A percentile compares a stretch with the other conserved stretches of the same genome.
These are phyloP conservation scores for Araneus ventricosus DNA, from an alignment of 1,140 invertebrate genomes.

Conservation along the genomic window DNA sequence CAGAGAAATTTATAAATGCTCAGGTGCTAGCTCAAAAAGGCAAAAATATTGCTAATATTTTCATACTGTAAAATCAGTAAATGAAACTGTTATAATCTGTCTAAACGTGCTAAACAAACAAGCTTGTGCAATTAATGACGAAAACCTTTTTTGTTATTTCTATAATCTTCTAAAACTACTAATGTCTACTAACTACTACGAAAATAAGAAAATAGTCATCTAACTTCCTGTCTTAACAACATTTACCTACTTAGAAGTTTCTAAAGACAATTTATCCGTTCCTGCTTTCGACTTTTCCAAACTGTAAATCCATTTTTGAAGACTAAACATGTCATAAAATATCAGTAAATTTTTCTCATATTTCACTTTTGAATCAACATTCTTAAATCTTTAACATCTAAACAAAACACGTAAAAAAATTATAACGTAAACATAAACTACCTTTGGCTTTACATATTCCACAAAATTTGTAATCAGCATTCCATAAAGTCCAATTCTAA, in stretches of 20 bases:
- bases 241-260: not conserved
- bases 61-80: too few species aligned
- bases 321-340: too few species aligned
- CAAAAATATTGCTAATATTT: too few species aligned
- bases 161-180: not conserved
- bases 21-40: too few species aligned
- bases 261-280: not conserved
- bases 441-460: not conserved
- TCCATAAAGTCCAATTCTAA: not conserved
- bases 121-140: too few species aligned
- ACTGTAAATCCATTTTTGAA: not conserved
- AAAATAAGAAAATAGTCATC: slow-evolving; percentile 5
- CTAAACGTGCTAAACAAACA: too few species aligned
- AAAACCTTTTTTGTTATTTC: too few species aligned
- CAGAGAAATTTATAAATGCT: too few species aligned
- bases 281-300: not conserved
- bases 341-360: too few species aligned
- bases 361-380: too few species aligned
- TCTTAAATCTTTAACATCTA: too few species aligned
- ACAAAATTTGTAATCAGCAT: not conserved
- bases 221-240: slow-evolving; percentile 21
- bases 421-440: not conserved
- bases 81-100: too few species aligned
- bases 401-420: not conserved
- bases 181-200: not conserved